Evolutionary conservation across 2,888 invertebrate genomes (phyloP).

Genomic region (Clitarchus hookeri): DNA sequence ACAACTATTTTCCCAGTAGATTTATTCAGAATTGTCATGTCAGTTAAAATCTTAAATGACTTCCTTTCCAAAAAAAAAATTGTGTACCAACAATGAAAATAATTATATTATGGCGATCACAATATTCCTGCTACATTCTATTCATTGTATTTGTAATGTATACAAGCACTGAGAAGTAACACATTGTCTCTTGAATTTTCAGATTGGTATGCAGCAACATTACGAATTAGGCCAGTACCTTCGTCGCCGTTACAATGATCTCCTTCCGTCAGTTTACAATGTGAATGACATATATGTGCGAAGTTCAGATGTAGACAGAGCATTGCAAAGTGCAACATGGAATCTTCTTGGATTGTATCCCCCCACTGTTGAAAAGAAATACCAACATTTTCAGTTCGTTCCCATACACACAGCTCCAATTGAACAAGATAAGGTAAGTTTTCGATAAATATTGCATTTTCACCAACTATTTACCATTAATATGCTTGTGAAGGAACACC

Average conservation of each 20-base stretch:
- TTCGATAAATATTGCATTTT: background rate
- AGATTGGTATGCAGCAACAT: constrained; percentile 22
- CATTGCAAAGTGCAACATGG: constrained; percentile 3
- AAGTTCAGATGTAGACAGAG: constrained; percentile 9
- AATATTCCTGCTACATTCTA: no score
- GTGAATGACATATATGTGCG: constrained; percentile 20
- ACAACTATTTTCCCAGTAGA: no score
- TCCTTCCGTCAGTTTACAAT: background rate
- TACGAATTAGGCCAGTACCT: background rate
- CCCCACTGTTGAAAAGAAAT: background rate
- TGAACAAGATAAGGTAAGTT: background rate
- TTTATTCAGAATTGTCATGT: no score
- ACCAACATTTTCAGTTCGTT: background rate
- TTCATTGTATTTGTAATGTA: no score
- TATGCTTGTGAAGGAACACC: no score
- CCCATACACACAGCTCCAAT: constrained; percentile 6
- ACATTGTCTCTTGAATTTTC: background rate
- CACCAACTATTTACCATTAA: no score
- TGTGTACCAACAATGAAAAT: no score
- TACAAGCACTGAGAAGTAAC: no score
- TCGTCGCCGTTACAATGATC: background rate
- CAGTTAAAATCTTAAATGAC: no score
- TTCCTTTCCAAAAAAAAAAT: no score
- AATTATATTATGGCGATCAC: no score
- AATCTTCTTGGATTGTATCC: constrained; percentile 7